Base-by-base conservation (phyloP, 2,113 vertebrate genomes). In the Oryzias woworae region DNA sequence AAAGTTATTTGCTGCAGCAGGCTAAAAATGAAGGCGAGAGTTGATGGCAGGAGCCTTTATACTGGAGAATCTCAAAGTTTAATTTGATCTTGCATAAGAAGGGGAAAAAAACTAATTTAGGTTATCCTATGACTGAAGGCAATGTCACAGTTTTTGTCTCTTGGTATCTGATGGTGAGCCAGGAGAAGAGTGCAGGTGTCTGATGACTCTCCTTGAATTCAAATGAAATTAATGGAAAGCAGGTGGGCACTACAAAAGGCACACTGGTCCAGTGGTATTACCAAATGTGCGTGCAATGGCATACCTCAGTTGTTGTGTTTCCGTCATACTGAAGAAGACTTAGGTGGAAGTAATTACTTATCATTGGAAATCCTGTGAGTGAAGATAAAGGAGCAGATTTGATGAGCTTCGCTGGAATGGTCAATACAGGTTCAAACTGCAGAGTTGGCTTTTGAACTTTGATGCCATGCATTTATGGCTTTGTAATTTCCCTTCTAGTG, bases 201-300 rank as follows among this genome's bases (percentile, higher is more conserved):
- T 65, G 71, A 78, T 72, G 76, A 77, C 72, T 82, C 75, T 63
- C 66, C 70, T 62, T 73, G 71, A 82, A 83, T 76, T 75, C 68
- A 83, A 83, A 84, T 80, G 23, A 68, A 80, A 82, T 85, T 71
- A 85, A 89, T 83, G 66, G 66, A 86, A 82, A 82, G 71, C 83
- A 89, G 83, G 75, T 84, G 82, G 80, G 65, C 66, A 78, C 83
- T 82, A 86, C 77, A 87, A 87, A 87, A 88, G 71, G 59, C 75
- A 62, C 54, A 56, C 77, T 71, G 63, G 63, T 75, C 66, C 53
- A 55, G 24, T 43, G 4, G 53, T 76, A 69, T 78, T 69, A 71
- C 66, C 77, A 77, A 82, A 83, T 68, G 65, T 52, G 69, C 57
- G 7, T 48, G 44, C 73, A 84, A 69, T 61, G 46, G 54, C 60